Evolutionary conservation across 1,140 invertebrate genomes (phyloP).

Genomic region (Homalodisca vitripennis): DNA sequence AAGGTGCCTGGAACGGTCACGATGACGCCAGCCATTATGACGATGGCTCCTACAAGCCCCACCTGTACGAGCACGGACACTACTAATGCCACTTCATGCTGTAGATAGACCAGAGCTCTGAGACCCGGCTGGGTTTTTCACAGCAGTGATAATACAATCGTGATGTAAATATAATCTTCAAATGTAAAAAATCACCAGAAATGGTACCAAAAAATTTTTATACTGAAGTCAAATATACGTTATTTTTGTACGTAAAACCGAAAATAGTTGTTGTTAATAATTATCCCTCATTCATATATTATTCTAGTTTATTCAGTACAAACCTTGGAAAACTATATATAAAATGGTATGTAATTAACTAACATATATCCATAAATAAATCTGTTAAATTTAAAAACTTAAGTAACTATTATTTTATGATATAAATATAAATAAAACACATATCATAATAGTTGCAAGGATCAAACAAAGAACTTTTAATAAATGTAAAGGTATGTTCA

Average conservation of each 20-base stretch:
- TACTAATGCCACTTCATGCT: conserved; percentile 9
- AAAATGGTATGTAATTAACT: too few species aligned
- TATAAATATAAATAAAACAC: too few species aligned
- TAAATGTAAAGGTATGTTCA: too few species aligned
- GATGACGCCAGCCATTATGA: conserved; percentile 17
- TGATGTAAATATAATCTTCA: not conserved
- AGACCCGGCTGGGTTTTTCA: conserved; percentile 11
- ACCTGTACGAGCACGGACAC: conserved; percentile 13
- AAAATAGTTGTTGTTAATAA: not conserved
- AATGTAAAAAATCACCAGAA: not conserved
- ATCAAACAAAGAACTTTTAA: too few species aligned
- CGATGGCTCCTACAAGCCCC: conserved; percentile 20
- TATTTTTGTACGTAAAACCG: conserved; percentile 18
- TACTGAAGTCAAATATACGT: conserved; percentile 17
- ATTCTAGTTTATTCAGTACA: too few species aligned
- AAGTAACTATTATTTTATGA: too few species aligned
- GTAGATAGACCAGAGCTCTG: conserved; percentile 17
- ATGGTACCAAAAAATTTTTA: conserved; percentile 7
- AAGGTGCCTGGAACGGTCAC: not conserved
- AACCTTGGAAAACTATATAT: too few species aligned
- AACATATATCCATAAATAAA: too few species aligned
- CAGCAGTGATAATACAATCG: not conserved
- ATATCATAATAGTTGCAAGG: too few species aligned
- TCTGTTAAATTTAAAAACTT: too few species aligned
- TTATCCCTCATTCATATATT: too few species aligned